A percentile compares a stretch with the other conserved stretches of the same genome.
Conservation (phyloP, 2,113 vertebrate species). For the Tyto alba region DNA sequence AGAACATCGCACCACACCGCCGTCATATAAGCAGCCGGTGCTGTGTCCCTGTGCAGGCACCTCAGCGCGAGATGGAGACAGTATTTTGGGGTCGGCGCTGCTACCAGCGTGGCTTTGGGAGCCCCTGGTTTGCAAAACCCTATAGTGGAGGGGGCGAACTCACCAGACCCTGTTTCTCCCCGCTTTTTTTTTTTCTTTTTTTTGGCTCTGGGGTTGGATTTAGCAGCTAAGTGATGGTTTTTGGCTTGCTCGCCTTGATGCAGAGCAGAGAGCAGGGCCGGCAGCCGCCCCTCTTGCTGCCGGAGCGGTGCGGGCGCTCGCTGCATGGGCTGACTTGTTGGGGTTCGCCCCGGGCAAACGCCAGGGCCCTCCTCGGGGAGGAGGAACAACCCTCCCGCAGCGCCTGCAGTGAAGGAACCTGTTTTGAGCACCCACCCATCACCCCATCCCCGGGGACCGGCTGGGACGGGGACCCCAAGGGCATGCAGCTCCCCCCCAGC, state of each 20-base stretch:
- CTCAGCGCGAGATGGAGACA: fast-evolving
- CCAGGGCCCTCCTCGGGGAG: not conserved
- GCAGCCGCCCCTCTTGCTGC: not conserved
- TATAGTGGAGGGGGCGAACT: fast-evolving
- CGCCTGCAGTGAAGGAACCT: not conserved
- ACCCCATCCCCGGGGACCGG: not conserved
- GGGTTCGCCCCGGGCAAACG: not conserved
- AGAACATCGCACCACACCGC: fast-evolving
- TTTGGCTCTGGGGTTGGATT: not conserved
- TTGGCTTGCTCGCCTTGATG: not conserved
- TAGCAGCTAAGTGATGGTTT: not conserved
- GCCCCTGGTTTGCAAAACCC: not conserved
- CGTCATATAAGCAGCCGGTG: fast-evolving
- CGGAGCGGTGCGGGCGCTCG: fast-evolving
- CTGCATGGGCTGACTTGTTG: constrained; percentile 20
- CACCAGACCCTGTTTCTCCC: fast-evolving
- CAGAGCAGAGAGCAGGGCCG: not conserved
- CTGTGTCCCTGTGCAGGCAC: fast-evolving
- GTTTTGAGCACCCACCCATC: not conserved
- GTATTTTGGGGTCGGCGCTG: not conserved
- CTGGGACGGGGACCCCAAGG: not conserved
- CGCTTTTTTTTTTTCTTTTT: not conserved
- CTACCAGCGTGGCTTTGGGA: fast-evolving
- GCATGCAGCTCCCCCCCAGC: fast-evolving
- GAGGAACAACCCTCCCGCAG: not conserved